Percentiles rank a stretch among this genome's conserved stretches.
Evolutionary conservation across 2,113 vertebrate species (phyloP).

Genomic region (Poecilia latipinna): DNA sequence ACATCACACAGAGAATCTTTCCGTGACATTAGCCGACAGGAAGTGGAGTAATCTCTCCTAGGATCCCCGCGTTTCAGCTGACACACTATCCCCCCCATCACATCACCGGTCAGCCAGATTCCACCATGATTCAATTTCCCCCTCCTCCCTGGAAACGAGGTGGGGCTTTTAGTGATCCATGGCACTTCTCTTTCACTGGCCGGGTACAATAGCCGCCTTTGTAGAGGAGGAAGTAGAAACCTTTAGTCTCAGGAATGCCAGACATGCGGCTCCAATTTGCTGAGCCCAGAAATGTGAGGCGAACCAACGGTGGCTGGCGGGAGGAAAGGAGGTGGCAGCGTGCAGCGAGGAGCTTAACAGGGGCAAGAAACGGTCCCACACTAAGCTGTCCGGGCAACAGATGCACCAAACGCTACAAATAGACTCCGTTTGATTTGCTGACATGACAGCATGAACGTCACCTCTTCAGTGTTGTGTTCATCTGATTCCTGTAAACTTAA

Average conservation of each 20-base stretch:
- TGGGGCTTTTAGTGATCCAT: conserved; percentile 46
- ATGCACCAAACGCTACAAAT: conserved; percentile 15
- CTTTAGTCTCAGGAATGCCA: conserved; percentile 79
- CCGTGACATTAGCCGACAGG: conserved; percentile 43
- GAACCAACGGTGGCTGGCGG: conserved; percentile 58
- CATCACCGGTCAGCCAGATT: conserved; percentile 40
- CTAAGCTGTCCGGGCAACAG: conserved; percentile 26
- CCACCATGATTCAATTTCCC: conserved; percentile 45
- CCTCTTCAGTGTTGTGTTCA: neutral
- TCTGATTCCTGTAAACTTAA: neutral
- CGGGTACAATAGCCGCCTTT: conserved; percentile 76
- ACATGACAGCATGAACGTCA: no score
- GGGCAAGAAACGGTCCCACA: conserved; percentile 37
- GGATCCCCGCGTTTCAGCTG: conserved; percentile 3
- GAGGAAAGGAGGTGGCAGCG: conserved; percentile 23
- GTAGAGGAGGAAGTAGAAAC: conserved; percentile 72
- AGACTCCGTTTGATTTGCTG: conserved; percentile 35
- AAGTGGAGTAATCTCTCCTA: conserved; percentile 33
- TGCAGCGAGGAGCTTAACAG: conserved; percentile 25
- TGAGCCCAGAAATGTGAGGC: conserved; percentile 70
- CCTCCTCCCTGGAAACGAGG: conserved; percentile 45
- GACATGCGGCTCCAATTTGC: conserved; percentile 77
- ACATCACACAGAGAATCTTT: conserved; percentile 24
- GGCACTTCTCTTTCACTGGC: conserved; percentile 46
- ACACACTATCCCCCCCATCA: conserved; percentile 3